A percentile compares a stretch with the other conserved stretches of the same genome.
Conservation (phyloP, 2,888 invertebrate genomes). For the Leptarthrus brevirostris region DNA sequence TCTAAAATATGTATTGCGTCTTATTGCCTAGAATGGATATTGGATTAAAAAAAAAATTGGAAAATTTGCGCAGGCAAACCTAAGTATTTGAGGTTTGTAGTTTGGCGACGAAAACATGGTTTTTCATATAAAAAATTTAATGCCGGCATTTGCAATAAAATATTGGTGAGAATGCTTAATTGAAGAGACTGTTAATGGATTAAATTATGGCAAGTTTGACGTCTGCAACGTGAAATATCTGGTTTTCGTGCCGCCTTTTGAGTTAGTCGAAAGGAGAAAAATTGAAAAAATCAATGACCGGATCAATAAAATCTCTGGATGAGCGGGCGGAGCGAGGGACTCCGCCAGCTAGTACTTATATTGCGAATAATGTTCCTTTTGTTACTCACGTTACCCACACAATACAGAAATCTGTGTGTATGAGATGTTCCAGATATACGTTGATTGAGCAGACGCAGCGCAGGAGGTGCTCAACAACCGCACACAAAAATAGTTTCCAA, state of each 20-base stretch:
- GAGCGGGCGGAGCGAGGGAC: conserved; percentile 13
- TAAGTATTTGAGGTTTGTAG: background rate
- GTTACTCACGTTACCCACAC: conserved; percentile 43
- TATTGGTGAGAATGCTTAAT: background rate
- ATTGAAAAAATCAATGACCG: conserved; percentile 66
- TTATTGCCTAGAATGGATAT: too few species aligned
- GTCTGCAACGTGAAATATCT: background rate
- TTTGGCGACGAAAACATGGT: background rate
- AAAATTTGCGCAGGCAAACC: too few species aligned
- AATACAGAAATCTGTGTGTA: conserved; percentile 21
- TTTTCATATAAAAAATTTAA: background rate
- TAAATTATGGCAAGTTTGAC: background rate
- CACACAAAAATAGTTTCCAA: conserved; percentile 27
- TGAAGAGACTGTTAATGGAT: background rate
- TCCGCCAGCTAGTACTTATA: background rate
- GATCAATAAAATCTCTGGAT: conserved; percentile 61
- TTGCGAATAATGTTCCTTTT: conserved; percentile 32
- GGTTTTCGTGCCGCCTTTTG: conserved; percentile 33
- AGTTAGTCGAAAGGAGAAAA: conserved; percentile 23
- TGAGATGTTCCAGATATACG: background rate
- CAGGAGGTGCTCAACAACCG: background rate
- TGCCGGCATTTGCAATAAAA: conserved; percentile 23
- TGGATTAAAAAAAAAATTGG: background rate
- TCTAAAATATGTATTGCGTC: too few species aligned
- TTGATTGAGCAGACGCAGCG: conserved; percentile 23